Evolutionary conservation across 2,113 vertebrate species (phyloP).

Genomic region (Copsychus sechellarum): DNA sequence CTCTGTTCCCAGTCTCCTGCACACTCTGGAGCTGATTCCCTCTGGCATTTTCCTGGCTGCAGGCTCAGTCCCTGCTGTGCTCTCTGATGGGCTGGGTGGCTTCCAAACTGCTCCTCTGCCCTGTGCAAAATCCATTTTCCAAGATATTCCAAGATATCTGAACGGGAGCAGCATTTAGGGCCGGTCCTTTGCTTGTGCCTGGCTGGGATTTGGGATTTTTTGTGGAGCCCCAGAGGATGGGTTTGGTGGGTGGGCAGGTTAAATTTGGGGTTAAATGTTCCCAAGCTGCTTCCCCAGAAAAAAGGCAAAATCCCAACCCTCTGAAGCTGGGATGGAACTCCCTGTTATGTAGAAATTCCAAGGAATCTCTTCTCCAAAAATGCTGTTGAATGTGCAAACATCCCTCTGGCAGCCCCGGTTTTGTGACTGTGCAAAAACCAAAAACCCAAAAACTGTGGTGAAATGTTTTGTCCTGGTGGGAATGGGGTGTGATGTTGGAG

Average conservation of each 20-base stretch:
- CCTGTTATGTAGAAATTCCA: background rate
- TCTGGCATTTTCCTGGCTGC: background rate
- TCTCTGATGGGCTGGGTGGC: background rate
- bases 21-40: background rate
- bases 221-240: background rate
- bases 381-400: background rate
- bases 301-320: background rate
- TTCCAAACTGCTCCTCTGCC: background rate
- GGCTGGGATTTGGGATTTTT: background rate
- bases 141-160: background rate
- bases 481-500: background rate
- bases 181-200: background rate
- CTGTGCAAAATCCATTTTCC: background rate
- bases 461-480: background rate
- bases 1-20: background rate
- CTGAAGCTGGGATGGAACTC: background rate
- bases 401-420: background rate
- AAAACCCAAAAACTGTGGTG: background rate
- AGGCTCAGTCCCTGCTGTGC: background rate
- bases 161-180: background rate
- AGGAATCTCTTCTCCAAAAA: background rate
- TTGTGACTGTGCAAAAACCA: rapidly evolving
- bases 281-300: background rate
- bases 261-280: background rate
- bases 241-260: background rate